Evolutionary conservation across 2,888 invertebrate genomes (phyloP), one percentile per base, ranked within the genome.

Genomic region (Drosophila neoperkinsi): DNA sequence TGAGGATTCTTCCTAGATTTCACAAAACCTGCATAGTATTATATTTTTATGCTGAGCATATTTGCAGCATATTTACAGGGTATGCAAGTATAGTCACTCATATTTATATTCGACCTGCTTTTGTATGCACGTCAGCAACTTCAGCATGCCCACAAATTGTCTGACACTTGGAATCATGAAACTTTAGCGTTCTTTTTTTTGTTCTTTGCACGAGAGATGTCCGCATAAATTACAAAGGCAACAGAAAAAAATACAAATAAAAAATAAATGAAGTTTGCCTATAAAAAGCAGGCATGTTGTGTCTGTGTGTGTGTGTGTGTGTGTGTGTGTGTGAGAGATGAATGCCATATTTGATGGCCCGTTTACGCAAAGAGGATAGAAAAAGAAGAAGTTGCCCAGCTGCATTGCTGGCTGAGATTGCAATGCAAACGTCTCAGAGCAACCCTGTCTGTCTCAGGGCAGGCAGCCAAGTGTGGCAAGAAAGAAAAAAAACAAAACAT

Each of bases 221-320:
- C 67, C 74, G 82, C 87, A 86, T 88, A 86, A 88, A 88, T 88
- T 88, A 84, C 82, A 87, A 77, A 71, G 68, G 70, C 53, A 74
- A 41, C 41, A 13, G 25, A 41, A 67, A 62, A 50, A 50, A 50
- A 46, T 13, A 49, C 49, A 55, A 49, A 43, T 53, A 38, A 36
- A 43, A 55, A 56, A 63, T 60, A 81, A 71, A 73, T 72, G 60
- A 72, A 74, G 77, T 83, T 83, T 74, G 74, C 84, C 81, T 75
- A 84, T 71, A 64, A 68, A 59, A 50, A 52, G 59, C 56, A 49
- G 43, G 55, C 51, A 69, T 21, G 41, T 33, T n/a, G n/a, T n/a
- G n/a, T 25, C 1, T 25, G 25, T 25, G 1, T n/a, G n/a, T n/a
- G n/a, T 33, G 21, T 38, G 31, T 63, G 33, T 33, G 34, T 49